These are phyloP conservation scores for Andrena flavipes DNA, from an alignment of 2,888 invertebrate genomes.

Conservation along the genomic window DNA sequence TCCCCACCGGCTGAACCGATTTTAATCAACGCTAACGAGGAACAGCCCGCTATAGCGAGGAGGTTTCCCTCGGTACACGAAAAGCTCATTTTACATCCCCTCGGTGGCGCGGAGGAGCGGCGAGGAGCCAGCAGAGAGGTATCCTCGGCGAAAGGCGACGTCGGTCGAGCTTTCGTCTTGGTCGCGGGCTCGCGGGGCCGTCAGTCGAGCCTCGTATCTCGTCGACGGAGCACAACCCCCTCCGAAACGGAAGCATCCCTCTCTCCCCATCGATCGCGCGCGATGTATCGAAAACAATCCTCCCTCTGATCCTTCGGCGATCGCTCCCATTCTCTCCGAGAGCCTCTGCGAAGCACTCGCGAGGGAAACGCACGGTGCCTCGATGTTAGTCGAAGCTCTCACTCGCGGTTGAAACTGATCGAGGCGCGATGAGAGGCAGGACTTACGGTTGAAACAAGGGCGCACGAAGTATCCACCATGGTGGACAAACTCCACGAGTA, in stretches of 20 bases:
- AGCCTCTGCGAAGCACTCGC: not conserved
- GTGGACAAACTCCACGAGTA: conserved; percentile 93
- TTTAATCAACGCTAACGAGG: conserved; percentile 44
- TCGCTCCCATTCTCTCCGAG: not conserved
- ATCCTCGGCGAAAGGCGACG: conserved; percentile 47
- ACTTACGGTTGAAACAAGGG: not conserved
- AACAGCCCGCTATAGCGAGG: conserved; percentile 2
- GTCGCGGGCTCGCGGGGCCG: conserved; percentile 45
- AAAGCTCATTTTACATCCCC: conserved; percentile 52
- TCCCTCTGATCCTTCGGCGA: not conserved
- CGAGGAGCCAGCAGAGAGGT: conserved; percentile 18
- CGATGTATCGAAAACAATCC: conserved; percentile 10
- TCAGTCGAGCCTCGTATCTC: conserved; percentile 63
- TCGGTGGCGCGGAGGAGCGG: conserved; percentile 6
- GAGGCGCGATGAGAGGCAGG: not conserved
- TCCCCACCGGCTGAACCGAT: conserved; percentile 23
- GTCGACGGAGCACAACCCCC: conserved; percentile 45
- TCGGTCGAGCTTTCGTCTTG: conserved; percentile 58
- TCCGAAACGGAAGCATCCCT: not conserved
- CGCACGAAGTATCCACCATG: conserved; percentile 83
- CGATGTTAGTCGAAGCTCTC: not conserved
- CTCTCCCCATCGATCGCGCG: not conserved
- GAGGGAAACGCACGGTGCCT: not conserved
- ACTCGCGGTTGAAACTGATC: not conserved
- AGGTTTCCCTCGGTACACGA: conserved; percentile 38